Evolutionary conservation across 1,140 invertebrate species (phyloP).

Genomic region (Bathynomus jamesi): DNA sequence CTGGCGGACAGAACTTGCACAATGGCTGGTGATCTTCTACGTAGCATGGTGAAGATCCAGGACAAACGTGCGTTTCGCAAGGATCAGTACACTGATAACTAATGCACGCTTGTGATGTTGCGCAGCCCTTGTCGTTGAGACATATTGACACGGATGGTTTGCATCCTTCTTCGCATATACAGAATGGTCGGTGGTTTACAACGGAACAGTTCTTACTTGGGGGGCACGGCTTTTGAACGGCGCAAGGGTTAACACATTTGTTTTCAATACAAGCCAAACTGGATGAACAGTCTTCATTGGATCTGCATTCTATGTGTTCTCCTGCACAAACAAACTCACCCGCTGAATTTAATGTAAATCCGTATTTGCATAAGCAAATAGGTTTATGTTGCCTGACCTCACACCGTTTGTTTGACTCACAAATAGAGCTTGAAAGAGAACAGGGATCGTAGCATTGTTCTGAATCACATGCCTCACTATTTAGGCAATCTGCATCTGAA

Average conservation of each 20-base stretch:
- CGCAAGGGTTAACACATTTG: conserved; percentile 77
- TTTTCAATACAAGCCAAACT: conserved; percentile 72
- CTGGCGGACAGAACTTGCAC: conserved; percentile 87
- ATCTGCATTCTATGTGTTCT: conserved; percentile 60
- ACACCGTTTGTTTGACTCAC: conserved; percentile 72
- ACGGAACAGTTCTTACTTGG: conserved; percentile 74
- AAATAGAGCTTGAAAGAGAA: conserved; percentile 49
- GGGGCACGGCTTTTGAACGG: conserved; percentile 53
- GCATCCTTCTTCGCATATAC: conserved; percentile 78
- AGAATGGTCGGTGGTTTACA: conserved; percentile 71
- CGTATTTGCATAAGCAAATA: conserved; percentile 77
- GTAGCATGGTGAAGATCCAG: conserved; percentile 72
- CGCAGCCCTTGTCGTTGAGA: conserved; percentile 77
- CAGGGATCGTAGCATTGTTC: conserved; percentile 73
- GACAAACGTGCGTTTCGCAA: conserved; percentile 67
- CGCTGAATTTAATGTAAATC: conserved; percentile 72
- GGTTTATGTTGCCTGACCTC: conserved; percentile 74
- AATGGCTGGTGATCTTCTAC: conserved; percentile 85
- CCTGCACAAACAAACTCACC: conserved; percentile 65
- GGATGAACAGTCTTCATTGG: conserved; percentile 72
- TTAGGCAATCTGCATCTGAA: conserved; percentile 62
- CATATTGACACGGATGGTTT: conserved; percentile 76
- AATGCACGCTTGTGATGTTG: conserved; percentile 69
- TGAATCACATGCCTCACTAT: conserved; percentile 61
- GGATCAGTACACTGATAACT: conserved; percentile 85